A percentile compares a stretch with the other conserved stretches of the same genome.
Evolutionary conservation across 1,140 invertebrate genomes (phyloP).

Genomic region (Bombyx mandarina): DNA sequence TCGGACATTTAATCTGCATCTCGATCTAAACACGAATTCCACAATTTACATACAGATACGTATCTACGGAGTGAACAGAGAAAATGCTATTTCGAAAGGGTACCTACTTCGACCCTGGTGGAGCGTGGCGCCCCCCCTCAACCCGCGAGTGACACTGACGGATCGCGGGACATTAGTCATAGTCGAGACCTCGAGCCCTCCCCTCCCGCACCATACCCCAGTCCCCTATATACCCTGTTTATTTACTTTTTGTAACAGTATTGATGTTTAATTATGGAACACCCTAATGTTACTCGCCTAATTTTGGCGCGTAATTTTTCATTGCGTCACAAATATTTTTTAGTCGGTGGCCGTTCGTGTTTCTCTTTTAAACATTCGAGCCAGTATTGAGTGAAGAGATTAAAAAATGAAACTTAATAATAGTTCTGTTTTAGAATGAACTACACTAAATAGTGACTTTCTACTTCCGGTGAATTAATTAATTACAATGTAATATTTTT

Average conservation of each 20-base stretch:
- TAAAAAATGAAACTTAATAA: no score
- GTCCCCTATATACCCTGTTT: constrained; percentile 54
- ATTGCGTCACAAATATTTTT: constrained; percentile 13
- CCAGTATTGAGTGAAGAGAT: no score
- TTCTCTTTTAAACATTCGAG: no score
- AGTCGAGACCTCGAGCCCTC: constrained; percentile 54
- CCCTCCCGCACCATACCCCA: constrained; percentile 17
- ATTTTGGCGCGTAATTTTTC: constrained; percentile 53
- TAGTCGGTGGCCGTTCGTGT: no score
- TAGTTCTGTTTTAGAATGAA: no score
- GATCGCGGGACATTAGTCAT: constrained; percentile 64
- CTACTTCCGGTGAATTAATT: no score
- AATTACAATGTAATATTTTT: no score
- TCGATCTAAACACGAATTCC: constrained; percentile 23
- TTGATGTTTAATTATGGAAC: constrained; percentile 70
- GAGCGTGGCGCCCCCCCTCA: constrained; percentile 46
- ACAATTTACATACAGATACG: constrained; percentile 62
- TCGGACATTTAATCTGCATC: neutral
- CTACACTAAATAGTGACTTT: no score
- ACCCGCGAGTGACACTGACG: constrained; percentile 62
- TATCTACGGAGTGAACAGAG: constrained; percentile 45
- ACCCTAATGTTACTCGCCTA: constrained; percentile 47
- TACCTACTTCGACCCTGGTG: constrained; percentile 50
- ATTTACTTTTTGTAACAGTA: constrained; percentile 71
- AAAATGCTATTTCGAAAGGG: constrained; percentile 62